A percentile compares a stretch with the other conserved stretches of the same genome.
phyloP scores from a whole-genome alignment of 1,140 invertebrate species.

The Drosophila biarmipes region DNA sequence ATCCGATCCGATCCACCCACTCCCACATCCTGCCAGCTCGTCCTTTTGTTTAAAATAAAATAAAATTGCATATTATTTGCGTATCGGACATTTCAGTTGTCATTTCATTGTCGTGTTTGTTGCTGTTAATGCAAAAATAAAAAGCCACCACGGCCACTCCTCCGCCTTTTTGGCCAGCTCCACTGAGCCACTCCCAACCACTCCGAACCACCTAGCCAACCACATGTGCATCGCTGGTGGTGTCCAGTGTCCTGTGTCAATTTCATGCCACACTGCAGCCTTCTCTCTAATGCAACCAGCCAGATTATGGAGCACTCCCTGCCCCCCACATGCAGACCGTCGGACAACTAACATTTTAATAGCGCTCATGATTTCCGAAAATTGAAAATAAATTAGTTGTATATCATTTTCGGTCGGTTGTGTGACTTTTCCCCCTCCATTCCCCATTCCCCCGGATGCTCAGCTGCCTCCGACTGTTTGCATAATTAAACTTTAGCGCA shows the following conservation, averaged over 20 bases:
- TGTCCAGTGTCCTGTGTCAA: constrained; percentile 30
- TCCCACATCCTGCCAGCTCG: neutral
- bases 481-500: constrained; percentile 76
- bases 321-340: neutral
- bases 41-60: constrained; percentile 70
- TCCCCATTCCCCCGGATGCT: neutral
- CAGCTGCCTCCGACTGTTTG: constrained; percentile 40
- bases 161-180: neutral
- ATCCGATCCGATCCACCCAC: neutral
- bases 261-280: constrained; percentile 62
- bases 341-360: constrained; percentile 74
- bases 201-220: constrained; percentile 29
- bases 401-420: constrained; percentile 67
- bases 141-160: constrained; percentile 52
- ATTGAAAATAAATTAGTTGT: constrained; percentile 83
- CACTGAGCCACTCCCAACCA: constrained; percentile 4
- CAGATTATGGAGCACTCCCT: constrained; percentile 40
- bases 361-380: constrained; percentile 80
- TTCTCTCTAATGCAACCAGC: constrained; percentile 37
- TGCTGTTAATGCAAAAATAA: constrained; percentile 83
- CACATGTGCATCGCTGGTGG: constrained; percentile 31
- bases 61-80: constrained; percentile 83
- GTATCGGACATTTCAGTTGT: constrained; percentile 83
- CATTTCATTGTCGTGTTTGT: constrained; percentile 83
- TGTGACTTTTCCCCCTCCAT: constrained; percentile 6